Percentiles rank a stretch among this genome's conserved stretches.
Evolutionary conservation across 2,113 vertebrate species (phyloP).

Genomic region (Scophthalmus maximus): DNA sequence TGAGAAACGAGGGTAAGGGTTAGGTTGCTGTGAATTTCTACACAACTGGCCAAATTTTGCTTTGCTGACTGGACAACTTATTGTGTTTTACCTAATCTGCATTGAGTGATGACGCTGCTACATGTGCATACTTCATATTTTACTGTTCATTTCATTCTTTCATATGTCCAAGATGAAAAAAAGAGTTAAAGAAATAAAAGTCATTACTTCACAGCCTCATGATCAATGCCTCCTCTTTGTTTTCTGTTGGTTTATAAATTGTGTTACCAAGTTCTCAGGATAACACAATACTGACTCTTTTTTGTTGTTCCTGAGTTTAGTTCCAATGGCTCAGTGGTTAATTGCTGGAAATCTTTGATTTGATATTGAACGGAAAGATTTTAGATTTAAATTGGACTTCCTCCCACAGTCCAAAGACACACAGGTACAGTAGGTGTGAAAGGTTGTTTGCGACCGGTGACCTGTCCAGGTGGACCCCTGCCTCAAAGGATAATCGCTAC

Average conservation of each 20-base stretch:
- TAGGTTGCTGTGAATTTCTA: background rate
- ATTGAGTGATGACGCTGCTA: background rate
- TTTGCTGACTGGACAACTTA: background rate
- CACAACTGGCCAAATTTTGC: no score
- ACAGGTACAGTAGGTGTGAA: no score
- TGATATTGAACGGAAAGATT: constrained; percentile 1
- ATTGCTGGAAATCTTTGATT: background rate
- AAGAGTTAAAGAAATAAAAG: no score
- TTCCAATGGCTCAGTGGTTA: background rate
- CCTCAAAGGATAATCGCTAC: no score
- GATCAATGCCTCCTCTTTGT: no score
- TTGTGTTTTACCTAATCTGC: background rate
- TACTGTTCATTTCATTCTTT: background rate
- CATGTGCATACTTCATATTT: background rate
- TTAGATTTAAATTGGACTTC: background rate
- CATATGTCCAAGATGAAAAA: background rate
- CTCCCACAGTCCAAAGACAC: no score
- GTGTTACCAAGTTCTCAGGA: background rate
- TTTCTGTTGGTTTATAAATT: no score
- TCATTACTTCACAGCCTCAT: no score
- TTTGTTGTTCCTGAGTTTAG: background rate
- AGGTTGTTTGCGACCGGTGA: no score
- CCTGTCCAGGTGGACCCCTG: no score
- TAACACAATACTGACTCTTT: background rate
- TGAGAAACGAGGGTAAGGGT: no score